A percentile compares a stretch with the other conserved stretches of the same genome.
These are phyloP conservation scores for Aporophyla lueneburgensis DNA, from an alignment of 2,888 invertebrate species.

Conservation along the genomic window DNA sequence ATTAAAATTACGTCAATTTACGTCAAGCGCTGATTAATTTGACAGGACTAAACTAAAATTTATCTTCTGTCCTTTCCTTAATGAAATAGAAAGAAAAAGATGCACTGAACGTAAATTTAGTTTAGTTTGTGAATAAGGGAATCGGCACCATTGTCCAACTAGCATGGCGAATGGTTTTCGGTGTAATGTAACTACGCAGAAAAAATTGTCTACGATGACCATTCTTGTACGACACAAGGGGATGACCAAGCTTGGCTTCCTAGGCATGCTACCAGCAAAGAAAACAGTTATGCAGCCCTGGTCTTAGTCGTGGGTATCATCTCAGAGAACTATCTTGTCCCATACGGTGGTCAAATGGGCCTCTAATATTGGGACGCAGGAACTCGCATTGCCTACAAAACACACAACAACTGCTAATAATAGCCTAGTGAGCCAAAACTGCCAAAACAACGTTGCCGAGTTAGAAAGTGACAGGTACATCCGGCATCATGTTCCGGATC, in stretches of 20 bases:
- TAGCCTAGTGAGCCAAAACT: conserved; percentile 59
- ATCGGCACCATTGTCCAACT: no score
- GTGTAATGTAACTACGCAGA: background rate
- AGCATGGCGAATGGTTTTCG: background rate
- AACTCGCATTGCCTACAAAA: background rate
- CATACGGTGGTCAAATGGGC: background rate
- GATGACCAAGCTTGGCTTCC: background rate
- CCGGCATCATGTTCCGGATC: conserved; percentile 80
- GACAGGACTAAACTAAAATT: no score
- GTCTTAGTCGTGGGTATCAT: background rate
- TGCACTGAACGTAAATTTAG: no score
- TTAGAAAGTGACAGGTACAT: conserved; percentile 80
- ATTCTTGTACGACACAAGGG: background rate
- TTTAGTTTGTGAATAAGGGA: no score
- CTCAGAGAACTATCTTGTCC: background rate
- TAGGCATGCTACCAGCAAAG: background rate
- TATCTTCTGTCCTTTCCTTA: no score
- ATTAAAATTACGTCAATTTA: no score
- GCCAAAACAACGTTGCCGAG: conserved; percentile 63
- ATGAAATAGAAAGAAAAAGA: no score
- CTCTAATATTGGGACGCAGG: background rate
- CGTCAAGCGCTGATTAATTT: no score
- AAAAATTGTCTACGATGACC: background rate
- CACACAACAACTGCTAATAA: conserved; percentile 14
- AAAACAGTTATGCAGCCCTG: background rate